These are phyloP conservation scores for Cryptophagus acutangulus DNA, from an alignment of 2,888 invertebrate species.

Conservation along the genomic window DNA sequence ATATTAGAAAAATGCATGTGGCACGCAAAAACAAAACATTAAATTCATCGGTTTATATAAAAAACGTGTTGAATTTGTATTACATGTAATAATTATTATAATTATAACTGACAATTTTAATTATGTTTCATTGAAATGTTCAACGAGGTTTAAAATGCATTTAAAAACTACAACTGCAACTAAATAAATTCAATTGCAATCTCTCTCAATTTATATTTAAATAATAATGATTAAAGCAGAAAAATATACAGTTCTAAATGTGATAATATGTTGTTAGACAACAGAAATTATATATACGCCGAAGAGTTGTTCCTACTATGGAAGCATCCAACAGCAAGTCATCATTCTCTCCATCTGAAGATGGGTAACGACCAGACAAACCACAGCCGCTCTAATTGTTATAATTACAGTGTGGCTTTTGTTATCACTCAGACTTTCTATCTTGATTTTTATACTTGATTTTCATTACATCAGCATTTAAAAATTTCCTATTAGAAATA, in stretches of 20 bases:
- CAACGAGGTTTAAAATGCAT: no score
- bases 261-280: constrained; percentile 38
- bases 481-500: neutral
- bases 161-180: neutral
- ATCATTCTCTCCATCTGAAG: constrained; percentile 31
- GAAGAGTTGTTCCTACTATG: constrained; percentile 34
- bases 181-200: neutral
- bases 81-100: no score
- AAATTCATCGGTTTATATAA: no score
- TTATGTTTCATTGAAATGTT: no score
- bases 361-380: constrained; percentile 27
- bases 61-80: no score
- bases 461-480: no score
- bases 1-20: no score
- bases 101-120: no score
- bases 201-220: constrained; percentile 13
- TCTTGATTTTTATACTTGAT: constrained; percentile 28
- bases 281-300: constrained; percentile 32
- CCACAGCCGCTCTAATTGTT: constrained; percentile 28
- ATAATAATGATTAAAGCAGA: constrained; percentile 28
- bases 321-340: constrained; percentile 26
- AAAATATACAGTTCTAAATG: constrained; percentile 31
- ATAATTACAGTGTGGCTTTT: constrained; percentile 29
- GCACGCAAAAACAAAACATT: no score
- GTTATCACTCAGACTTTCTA: constrained; percentile 25